Evolutionary conservation across 2,113 vertebrate species (phyloP).

Genomic region (Tachysurus vachellii): DNA sequence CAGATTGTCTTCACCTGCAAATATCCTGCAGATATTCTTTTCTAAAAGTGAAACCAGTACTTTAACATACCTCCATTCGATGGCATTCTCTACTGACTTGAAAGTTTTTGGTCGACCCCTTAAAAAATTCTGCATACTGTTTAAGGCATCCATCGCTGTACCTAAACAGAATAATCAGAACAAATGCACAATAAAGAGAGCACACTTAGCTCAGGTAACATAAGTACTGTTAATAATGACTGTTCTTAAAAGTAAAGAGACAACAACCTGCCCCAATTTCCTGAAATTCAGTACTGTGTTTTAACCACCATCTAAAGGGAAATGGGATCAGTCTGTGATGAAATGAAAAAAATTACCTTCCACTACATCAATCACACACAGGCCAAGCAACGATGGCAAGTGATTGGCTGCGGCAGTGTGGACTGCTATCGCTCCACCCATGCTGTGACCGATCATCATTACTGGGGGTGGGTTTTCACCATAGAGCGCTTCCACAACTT

Average conservation of each 20-base stretch:
- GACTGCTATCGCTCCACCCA: constrained; percentile 96
- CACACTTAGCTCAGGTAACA: too few relatives aligned
- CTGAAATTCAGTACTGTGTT: neutral
- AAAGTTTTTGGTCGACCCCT: constrained; percentile 96
- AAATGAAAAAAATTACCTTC: constrained; percentile 77
- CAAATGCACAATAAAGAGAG: neutral
- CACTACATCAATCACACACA: constrained; percentile 97
- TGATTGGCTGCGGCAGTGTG: constrained; percentile 87
- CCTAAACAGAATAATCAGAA: constrained; percentile 69
- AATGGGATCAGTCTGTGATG: neutral
- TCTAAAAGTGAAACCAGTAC: neutral
- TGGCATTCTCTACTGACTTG: constrained; percentile 95
- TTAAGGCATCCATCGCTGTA: constrained; percentile 97
- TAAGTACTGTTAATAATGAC: neutral
- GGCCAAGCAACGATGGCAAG: constrained; percentile 87
- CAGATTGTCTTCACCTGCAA: neutral
- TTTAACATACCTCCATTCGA: constrained; percentile 90
- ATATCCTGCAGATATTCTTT: neutral
- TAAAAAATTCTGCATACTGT: constrained; percentile 99
- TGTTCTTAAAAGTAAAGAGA: too few relatives aligned
- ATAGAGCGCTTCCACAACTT: constrained; percentile 90
- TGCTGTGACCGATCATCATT: constrained; percentile 97
- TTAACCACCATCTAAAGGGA: neutral
- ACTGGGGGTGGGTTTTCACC: constrained; percentile 91
- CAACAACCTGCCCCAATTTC: neutral